Evolutionary conservation across 2,888 invertebrate species (phyloP).

Genomic region (Pristionchus entomophagus): DNA sequence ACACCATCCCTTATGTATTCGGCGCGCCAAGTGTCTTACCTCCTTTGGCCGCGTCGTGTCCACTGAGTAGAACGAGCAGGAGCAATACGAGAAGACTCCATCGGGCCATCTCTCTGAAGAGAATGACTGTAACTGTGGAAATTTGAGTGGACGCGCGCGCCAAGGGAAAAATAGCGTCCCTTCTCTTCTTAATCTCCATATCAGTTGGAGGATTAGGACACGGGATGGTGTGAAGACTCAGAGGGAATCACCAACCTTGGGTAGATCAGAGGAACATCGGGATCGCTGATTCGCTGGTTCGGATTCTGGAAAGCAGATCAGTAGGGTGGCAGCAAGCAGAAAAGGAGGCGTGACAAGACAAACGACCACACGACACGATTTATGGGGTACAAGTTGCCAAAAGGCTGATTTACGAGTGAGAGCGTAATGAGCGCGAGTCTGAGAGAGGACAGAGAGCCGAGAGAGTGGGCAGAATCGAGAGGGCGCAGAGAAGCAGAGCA

Average conservation of each 20-base stretch:
- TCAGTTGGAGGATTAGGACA: slow-evolving; percentile 25
- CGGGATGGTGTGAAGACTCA: not conserved
- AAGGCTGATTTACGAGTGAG: slow-evolving; percentile 47
- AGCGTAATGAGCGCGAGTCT: slow-evolving; percentile 47
- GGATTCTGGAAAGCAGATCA: slow-evolving; percentile 12
- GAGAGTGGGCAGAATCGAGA: slow-evolving; percentile 5
- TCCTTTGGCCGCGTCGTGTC: slow-evolving; percentile 19
- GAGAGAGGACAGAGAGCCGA: not conserved
- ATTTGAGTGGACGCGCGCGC: not conserved
- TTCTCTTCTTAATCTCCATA: slow-evolving; percentile 36
- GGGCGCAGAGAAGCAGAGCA: not conserved
- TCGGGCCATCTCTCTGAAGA: slow-evolving; percentile 9
- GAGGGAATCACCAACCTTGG: not conserved
- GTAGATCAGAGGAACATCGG: slow-evolving; percentile 21
- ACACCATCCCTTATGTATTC: not conserved
- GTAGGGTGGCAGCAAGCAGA: slow-evolving; percentile 5
- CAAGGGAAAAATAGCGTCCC: not conserved
- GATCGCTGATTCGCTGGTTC: not conserved
- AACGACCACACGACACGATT: slow-evolving; percentile 29
- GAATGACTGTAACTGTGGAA: not conserved
- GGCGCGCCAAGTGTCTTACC: not conserved
- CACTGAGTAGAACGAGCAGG: not conserved
- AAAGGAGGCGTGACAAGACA: no score
- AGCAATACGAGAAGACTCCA: not conserved
- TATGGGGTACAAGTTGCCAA: slow-evolving; percentile 47